These are phyloP conservation scores for Rhabdomys dilectus DNA, from an alignment of 2,113 vertebrate genomes.

Conservation along the genomic window DNA sequence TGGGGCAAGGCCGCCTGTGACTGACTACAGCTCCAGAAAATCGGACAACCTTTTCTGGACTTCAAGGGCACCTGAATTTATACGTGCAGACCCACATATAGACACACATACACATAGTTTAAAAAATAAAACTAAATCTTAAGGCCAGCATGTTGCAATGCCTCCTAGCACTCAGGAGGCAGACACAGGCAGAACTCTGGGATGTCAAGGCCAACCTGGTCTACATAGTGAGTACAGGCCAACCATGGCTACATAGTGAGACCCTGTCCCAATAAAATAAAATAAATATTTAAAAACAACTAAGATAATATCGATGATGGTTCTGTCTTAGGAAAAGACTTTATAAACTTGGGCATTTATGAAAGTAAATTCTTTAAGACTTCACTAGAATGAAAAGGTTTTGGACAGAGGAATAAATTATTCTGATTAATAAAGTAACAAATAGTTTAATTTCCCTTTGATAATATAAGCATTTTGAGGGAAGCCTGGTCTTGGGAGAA, in stretches of 20 bases:
- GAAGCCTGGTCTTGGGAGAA: background rate
- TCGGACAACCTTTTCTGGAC: background rate
- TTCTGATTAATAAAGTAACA: conserved; percentile 59
- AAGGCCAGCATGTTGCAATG: background rate
- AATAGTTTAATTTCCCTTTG: background rate
- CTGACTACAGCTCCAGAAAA: background rate
- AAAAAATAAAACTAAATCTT: background rate
- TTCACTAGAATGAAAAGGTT: background rate
- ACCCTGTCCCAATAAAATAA: background rate
- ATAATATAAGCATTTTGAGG: conserved; percentile 36
- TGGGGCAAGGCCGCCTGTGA: background rate
- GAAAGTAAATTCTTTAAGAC: background rate
- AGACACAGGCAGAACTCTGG: background rate
- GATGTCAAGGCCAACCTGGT: background rate
- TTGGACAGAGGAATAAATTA: background rate
- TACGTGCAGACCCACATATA: background rate
- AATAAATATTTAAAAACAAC: background rate
- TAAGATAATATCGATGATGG: background rate
- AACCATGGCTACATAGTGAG: background rate
- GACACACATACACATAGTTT: background rate
- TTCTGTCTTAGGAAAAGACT: conserved; percentile 25
- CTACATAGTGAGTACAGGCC: background rate
- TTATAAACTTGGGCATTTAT: conserved; percentile 8
- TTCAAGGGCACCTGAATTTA: background rate
- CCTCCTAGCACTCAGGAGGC: background rate